Evolutionary conservation across 2,888 invertebrate genomes (phyloP).

Genomic region (Sinhomidia bicolor): DNA sequence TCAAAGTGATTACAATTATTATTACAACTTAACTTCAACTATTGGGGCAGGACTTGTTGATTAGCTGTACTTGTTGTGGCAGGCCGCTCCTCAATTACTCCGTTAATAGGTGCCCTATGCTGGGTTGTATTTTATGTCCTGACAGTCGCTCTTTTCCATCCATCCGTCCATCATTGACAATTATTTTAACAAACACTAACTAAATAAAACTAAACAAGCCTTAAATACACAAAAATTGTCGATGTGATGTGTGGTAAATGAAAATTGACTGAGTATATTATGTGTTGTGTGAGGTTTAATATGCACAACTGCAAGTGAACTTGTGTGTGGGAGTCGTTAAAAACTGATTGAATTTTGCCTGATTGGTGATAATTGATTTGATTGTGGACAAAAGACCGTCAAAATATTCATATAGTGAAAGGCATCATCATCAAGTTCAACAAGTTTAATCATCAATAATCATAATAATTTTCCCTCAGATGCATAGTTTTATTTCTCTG

Average conservation of each 20-base stretch:
- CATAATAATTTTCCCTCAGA: slow-evolving; percentile 71
- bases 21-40: slow-evolving; percentile 63
- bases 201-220: slow-evolving; percentile 73
- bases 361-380: slow-evolving; percentile 80
- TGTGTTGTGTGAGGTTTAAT: background rate
- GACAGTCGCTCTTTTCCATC: slow-evolving; percentile 51
- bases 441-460: slow-evolving; percentile 72
- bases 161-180: slow-evolving; percentile 73
- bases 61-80: slow-evolving; percentile 48
- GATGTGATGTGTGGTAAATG: slow-evolving; percentile 59
- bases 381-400: slow-evolving; percentile 77
- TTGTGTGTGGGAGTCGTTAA: slow-evolving; percentile 73
- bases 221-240: slow-evolving; percentile 59
- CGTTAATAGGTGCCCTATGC: slow-evolving; percentile 42
- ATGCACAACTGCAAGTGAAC: slow-evolving; percentile 28
- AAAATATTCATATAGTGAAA: slow-evolving; percentile 36
- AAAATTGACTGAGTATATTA: slow-evolving; percentile 50
- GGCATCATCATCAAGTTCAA: slow-evolving; percentile 57
- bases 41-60: slow-evolving; percentile 70
- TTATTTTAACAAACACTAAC: slow-evolving; percentile 71
- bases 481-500: slow-evolving; percentile 37
- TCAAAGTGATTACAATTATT: slow-evolving; percentile 73
- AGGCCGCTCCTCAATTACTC: slow-evolving; percentile 41
- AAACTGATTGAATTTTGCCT: slow-evolving; percentile 80
- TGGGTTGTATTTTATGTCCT: background rate